A percentile compares a stretch with the other conserved stretches of the same genome.
phyloP scores from a whole-genome alignment of 1,140 invertebrate genomes.

The Cyphomyrmex costatus region DNA sequence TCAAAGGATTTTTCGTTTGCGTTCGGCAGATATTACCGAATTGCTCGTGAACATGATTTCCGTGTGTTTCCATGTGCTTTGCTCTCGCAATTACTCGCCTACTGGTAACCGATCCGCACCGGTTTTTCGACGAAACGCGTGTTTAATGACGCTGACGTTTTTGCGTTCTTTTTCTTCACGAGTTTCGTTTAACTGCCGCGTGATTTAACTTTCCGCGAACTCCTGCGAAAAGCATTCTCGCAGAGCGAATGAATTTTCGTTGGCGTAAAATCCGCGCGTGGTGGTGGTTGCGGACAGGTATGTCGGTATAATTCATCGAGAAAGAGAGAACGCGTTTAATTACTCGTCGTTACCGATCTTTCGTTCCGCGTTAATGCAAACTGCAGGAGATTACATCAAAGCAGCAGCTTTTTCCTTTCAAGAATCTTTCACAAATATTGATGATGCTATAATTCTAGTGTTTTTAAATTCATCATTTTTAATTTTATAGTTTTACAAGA shows the following conservation, averaged over 20 bases:
- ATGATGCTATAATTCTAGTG: neutral
- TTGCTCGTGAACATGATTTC: slow-evolving; percentile 26
- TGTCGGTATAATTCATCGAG: slow-evolving; percentile 19
- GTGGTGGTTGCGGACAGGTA: neutral
- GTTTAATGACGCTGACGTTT: slow-evolving; percentile 44
- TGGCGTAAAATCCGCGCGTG: neutral
- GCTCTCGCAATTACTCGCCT: slow-evolving; percentile 24
- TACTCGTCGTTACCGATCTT: slow-evolving; percentile 19
- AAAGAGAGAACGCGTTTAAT: slow-evolving; percentile 11
- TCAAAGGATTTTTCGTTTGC: slow-evolving; percentile 46
- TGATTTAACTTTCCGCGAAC: slow-evolving; percentile 35
- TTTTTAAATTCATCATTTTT: neutral
- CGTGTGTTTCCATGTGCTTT: slow-evolving; percentile 14
- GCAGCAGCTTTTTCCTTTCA: neutral
- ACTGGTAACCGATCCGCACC: slow-evolving; percentile 15
- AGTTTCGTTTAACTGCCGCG: slow-evolving; percentile 47
- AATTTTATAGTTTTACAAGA: neutral
- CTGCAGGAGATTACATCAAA: slow-evolving; percentile 14
- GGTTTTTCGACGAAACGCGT: slow-evolving; percentile 11
- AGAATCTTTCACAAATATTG: slow-evolving; percentile 1
- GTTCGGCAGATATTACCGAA: slow-evolving; percentile 48
- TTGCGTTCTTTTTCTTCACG: neutral
- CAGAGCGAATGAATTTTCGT: slow-evolving; percentile 34
- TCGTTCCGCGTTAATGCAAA: slow-evolving; percentile 12
- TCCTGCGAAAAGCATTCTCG: slow-evolving; percentile 12